Evolutionary conservation across 1,140 invertebrate genomes (phyloP).

Genomic region (Drosophila parabipectinata): DNA sequence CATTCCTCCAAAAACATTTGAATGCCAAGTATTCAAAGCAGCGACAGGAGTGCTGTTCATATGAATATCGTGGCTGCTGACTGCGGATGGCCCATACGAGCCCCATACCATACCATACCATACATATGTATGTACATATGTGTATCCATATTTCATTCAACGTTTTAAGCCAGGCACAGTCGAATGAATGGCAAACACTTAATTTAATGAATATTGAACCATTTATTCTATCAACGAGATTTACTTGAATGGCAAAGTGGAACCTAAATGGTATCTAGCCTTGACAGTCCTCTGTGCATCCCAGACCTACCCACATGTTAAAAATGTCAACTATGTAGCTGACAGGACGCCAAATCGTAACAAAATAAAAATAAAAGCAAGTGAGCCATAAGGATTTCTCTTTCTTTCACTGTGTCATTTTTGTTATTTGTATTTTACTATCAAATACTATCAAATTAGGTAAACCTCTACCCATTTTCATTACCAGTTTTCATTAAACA

Average conservation of each 20-base stretch:
- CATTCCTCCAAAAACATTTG: conserved; percentile 58
- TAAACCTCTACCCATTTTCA: no score
- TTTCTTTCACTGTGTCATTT: neutral
- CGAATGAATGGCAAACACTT: conserved; percentile 36
- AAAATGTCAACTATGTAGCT: conserved; percentile 16
- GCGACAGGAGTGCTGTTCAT: conserved; percentile 8
- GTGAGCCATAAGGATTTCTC: no score
- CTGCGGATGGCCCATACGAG: neutral
- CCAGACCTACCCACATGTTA: conserved; percentile 1
- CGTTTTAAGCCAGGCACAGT: conserved; percentile 35
- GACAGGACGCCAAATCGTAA: conserved; percentile 24
- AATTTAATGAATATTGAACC: conserved; percentile 52
- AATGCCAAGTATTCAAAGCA: conserved; percentile 53
- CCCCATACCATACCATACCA: neutral
- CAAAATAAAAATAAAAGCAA: conserved; percentile 3
- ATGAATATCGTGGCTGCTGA: conserved; percentile 13
- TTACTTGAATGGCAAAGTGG: conserved; percentile 38
- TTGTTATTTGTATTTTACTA: no score
- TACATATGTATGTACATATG: neutral
- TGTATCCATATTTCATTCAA: conserved; percentile 35
- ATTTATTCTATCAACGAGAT: conserved; percentile 50
- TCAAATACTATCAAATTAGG: no score
- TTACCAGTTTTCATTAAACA: neutral
- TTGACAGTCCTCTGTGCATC: neutral
- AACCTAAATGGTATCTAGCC: conserved; percentile 26